Percentiles rank a stretch among this genome's conserved stretches.
phyloP scores from a whole-genome alignment of 2,888 invertebrate genomes.

The Drosophila cognata region DNA sequence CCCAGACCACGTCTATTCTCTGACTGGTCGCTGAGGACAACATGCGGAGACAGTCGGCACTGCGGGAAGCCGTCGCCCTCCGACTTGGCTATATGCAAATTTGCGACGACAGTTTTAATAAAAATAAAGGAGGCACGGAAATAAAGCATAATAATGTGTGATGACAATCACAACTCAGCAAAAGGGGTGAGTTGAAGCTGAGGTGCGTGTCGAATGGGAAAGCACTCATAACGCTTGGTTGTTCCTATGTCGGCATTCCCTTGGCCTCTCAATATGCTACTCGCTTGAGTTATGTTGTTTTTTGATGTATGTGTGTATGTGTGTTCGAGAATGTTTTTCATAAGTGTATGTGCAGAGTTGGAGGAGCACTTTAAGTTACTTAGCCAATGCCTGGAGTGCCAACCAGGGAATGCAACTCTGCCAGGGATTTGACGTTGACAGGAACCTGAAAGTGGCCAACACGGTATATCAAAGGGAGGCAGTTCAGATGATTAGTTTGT shows the following conservation, averaged over 20 bases:
- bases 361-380: conserved; percentile 68
- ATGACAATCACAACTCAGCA: conserved; percentile 60
- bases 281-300: conserved; percentile 52
- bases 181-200: conserved; percentile 8
- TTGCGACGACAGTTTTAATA: conserved; percentile 64
- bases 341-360: conserved; percentile 27
- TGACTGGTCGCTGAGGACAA: conserved; percentile 42
- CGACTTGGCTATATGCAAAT: conserved; percentile 55
- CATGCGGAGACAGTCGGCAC: conserved; percentile 56
- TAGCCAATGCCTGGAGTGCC: conserved; percentile 54
- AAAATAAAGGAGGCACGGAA: conserved; percentile 63
- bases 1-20: conserved; percentile 22
- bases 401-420: conserved; percentile 51
- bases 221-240: conserved; percentile 73
- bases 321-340: conserved; percentile 23
- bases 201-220: conserved; percentile 74
- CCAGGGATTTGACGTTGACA: conserved; percentile 43
- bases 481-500: conserved; percentile 51
- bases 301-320: conserved; percentile 7
- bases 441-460: conserved; percentile 68
- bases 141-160: conserved; percentile 77
- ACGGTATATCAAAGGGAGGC: conserved; percentile 33
- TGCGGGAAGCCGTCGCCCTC: conserved; percentile 42
- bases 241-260: conserved; percentile 28
- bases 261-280: conserved; percentile 71